These are phyloP conservation scores for Dromius quadrimaculatus DNA, from an alignment of 2,888 invertebrate species.

Conservation along the genomic window DNA sequence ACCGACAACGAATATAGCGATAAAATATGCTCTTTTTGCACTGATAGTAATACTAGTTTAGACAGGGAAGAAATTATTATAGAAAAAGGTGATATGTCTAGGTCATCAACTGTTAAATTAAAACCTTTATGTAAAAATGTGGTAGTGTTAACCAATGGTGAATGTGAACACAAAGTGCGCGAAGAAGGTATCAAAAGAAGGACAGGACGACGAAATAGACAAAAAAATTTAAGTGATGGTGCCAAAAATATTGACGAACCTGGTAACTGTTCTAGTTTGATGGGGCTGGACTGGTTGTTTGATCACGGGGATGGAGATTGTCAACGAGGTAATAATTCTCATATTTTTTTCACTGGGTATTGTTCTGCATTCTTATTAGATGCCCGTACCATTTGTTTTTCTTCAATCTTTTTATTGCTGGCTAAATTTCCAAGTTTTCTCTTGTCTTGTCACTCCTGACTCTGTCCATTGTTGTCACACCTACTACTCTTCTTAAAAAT, in stretches of 20 bases:
- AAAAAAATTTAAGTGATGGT: conserved; percentile 58
- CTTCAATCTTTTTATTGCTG: too few species aligned
- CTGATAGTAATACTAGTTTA: conserved; percentile 63
- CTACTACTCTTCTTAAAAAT: too few species aligned
- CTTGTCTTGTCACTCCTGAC: too few species aligned
- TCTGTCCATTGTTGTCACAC: too few species aligned
- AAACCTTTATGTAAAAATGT: conserved; percentile 32
- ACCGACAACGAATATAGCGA: conserved; percentile 64
- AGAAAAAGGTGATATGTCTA: conserved; percentile 52
- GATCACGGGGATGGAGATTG: conserved; percentile 64
- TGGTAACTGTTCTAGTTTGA: conserved; percentile 68
- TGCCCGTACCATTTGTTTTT: too few species aligned
- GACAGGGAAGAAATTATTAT: conserved; percentile 60
- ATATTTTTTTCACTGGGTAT: too few species aligned
- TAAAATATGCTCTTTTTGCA: conserved; percentile 63
- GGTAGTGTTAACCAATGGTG: conserved; percentile 46
- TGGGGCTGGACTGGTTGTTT: conserved; percentile 76
- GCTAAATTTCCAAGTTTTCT: too few species aligned
- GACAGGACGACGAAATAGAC: conserved; percentile 58
- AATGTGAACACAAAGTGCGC: conserved; percentile 40
- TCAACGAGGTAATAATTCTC: conserved; percentile 55
- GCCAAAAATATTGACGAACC: conserved; percentile 56
- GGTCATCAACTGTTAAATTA: conserved; percentile 46
- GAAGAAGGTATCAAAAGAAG: conserved; percentile 57
- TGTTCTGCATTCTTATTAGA: too few species aligned